phyloP scores from a whole-genome alignment of 2,113 vertebrate genomes.

The Pangasianodon hypophthalmus region DNA sequence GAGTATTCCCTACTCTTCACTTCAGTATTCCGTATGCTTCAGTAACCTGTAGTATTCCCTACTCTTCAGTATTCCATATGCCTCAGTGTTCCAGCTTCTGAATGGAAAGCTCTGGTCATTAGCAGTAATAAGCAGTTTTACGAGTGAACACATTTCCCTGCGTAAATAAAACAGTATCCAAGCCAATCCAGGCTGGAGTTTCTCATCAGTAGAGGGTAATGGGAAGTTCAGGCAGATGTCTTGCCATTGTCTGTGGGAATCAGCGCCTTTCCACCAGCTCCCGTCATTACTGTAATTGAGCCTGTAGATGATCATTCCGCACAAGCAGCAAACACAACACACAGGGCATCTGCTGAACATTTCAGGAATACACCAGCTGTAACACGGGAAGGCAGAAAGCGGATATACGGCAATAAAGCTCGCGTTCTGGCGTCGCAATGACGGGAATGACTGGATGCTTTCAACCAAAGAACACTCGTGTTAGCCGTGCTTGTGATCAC shows the following conservation, averaged over 20 bases:
- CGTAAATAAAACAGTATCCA: slow-evolving; percentile 53
- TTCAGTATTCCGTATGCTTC: not conserved
- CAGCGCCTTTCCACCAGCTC: slow-evolving; percentile 68
- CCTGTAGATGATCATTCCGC: slow-evolving; percentile 63
- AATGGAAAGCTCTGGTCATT: not conserved
- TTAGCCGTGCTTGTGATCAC: not conserved
- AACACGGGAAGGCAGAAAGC: slow-evolving; percentile 63
- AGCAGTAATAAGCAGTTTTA: not conserved
- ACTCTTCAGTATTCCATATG: not conserved
- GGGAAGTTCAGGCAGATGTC: slow-evolving; percentile 71
- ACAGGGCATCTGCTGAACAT: slow-evolving; percentile 75
- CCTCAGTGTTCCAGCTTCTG: not conserved
- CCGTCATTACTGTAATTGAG: slow-evolving; percentile 72
- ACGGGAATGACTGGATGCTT: not conserved
- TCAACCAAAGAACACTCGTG: not conserved
- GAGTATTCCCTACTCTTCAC: not conserved
- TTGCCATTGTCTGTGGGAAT: slow-evolving; percentile 68
- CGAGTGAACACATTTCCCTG: slow-evolving; percentile 35
- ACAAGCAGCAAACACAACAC: slow-evolving; percentile 67
- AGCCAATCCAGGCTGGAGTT: slow-evolving; percentile 64
- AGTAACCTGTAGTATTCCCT: not conserved
- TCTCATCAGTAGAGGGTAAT: slow-evolving; percentile 68
- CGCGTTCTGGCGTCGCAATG: slow-evolving; percentile 52
- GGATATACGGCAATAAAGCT: slow-evolving; percentile 65
- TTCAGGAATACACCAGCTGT: slow-evolving; percentile 65